Evolutionary conservation across 2,888 invertebrate genomes (phyloP), one percentile per base, ranked within the genome.

Genomic region (Epsilonema sp.): DNA sequence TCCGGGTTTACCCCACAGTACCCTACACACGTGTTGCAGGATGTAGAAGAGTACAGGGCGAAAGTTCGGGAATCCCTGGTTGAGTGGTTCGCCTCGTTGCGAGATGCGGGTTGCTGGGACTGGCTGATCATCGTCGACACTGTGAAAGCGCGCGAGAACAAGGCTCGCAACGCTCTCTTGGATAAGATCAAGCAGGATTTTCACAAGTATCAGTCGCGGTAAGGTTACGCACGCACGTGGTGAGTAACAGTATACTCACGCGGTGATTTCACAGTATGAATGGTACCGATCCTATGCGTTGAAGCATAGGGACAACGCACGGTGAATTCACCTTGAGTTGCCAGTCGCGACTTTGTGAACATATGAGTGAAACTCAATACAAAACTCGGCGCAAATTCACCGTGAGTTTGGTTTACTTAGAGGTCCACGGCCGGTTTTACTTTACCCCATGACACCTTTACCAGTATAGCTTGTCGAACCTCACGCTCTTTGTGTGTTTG

Each of bases 111-210:
- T 26, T 38, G 25, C 39, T 3, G 38, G 5, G 38, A 45, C 26
- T 45, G 45, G 45, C 39, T 45, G 23, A 45, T 45, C 37, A 39
- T 45, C 19, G 22, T 39, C 21, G 45, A 45, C 45, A n/a, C 45
- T 4, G 19, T n/a, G 11, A 37, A 16, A 11, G 37, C 38, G 2
- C 13, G 37, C 24, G 45, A 38, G 26, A 19, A 11, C 23, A 38
- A 19, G n/a, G 21, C 45, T 3, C 16, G 26, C 4, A 19, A 8
- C 4, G 2, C 26, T 3, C 26, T 45, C 26, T 3, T 45, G 26
- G 38, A 38, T 16, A 39, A 38, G 26, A 4, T 45, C 2, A 16
- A 24, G 19, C 2, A 3, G n/a, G 45, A 45, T 21, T 45, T 45
- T 19, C 4, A 16, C 3, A 45, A 45, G 26, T 26, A 44, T 23